Evolutionary conservation across 2,113 vertebrate genomes (phyloP).

Genomic region (Drymodes brunneopygia): DNA sequence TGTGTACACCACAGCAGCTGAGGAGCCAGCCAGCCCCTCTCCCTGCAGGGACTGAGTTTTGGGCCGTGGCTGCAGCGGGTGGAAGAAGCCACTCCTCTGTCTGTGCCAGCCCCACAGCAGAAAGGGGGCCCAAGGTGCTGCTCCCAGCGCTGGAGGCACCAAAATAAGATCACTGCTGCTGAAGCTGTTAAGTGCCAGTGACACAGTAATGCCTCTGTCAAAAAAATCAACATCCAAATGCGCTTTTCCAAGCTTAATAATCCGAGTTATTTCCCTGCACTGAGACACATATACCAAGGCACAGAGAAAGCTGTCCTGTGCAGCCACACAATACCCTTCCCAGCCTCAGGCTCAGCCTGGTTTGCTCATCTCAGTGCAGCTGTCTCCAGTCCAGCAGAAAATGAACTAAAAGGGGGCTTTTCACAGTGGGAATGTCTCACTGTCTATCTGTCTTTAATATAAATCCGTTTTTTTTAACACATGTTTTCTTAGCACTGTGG

Average conservation of each 20-base stretch:
- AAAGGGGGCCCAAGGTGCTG: accelerated
- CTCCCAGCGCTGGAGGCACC: neutral
- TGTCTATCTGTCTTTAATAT: neutral
- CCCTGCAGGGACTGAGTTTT: neutral
- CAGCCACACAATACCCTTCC: neutral
- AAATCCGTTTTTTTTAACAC: neutral
- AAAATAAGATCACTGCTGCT: neutral
- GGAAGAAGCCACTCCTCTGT: neutral
- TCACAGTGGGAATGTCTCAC: neutral
- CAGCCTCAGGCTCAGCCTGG: neutral
- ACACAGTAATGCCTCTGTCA: neutral
- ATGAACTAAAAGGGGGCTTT: neutral
- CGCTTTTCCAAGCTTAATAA: neutral
- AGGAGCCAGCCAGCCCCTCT: neutral
- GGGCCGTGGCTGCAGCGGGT: accelerated
- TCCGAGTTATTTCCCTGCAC: neutral
- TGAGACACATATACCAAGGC: neutral
- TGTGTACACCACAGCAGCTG: accelerated
- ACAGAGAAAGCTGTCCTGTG: neutral
- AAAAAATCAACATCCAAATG: neutral
- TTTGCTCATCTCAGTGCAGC: neutral
- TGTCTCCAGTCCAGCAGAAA: neutral
- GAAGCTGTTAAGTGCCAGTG: accelerated
- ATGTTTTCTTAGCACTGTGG: neutral
- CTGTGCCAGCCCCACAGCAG: neutral